phyloP scores from a whole-genome alignment of 2,888 invertebrate genomes.

The Ochropleura leucogaster region DNA sequence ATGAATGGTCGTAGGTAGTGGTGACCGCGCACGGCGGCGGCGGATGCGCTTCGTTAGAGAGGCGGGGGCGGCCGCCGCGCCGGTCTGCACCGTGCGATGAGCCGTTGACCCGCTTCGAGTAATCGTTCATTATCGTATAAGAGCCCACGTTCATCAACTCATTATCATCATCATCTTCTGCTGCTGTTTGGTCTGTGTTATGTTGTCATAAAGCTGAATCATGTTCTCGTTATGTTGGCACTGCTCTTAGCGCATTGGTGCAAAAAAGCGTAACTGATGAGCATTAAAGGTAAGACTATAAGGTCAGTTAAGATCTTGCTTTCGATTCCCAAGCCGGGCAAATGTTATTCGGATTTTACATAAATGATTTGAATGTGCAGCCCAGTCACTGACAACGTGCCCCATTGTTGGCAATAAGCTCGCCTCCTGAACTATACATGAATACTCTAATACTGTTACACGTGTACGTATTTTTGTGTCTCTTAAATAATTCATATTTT shows the following conservation, averaged over 20 bases:
- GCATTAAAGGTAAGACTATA: too few species aligned
- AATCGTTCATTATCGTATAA: slow-evolving; percentile 26
- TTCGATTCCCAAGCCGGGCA: too few species aligned
- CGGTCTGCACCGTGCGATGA: not conserved
- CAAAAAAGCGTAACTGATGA: too few species aligned
- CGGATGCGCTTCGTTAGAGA: slow-evolving; percentile 46
- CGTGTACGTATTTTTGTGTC: not conserved
- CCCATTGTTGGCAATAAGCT: not conserved
- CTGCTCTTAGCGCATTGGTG: not conserved
- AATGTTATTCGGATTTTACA: not conserved
- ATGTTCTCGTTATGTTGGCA: not conserved
- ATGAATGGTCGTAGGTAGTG: slow-evolving; percentile 1
- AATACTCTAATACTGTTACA: not conserved
- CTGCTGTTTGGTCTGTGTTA: not conserved
- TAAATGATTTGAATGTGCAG: not conserved
- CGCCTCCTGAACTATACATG: not conserved
- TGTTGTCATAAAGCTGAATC: not conserved
- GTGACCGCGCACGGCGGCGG: slow-evolving; percentile 27
- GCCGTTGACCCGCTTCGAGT: slow-evolving; percentile 37
- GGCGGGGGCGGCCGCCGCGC: too few species aligned
- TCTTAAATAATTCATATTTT: not conserved
- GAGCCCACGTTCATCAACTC: slow-evolving; percentile 9
- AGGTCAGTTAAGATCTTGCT: too few species aligned
- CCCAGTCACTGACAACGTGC: not conserved
- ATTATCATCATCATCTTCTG: slow-evolving; percentile 2